phyloP scores from a whole-genome alignment of 2,797 vertebrate genomes.

The Sylvia borin region DNA sequence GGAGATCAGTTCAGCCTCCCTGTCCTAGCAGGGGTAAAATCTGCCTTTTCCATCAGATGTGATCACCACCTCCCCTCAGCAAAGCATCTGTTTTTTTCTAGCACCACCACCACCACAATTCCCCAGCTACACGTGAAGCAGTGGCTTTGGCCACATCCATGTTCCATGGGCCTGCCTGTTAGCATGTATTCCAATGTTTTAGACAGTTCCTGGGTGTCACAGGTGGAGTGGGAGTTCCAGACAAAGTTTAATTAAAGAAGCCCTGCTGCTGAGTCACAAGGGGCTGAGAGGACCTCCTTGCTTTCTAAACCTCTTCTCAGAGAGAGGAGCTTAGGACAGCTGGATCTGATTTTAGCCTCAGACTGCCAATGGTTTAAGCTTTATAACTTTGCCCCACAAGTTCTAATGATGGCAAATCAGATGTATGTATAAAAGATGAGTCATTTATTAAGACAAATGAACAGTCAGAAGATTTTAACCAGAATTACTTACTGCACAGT shows the following conservation, averaged over 20 bases:
- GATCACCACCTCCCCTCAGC: neutral
- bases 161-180: neutral
- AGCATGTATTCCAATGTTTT: rapidly evolving
- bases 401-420: neutral
- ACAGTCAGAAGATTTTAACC: neutral
- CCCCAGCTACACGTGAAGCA: rapidly evolving
- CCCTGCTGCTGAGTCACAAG: neutral
- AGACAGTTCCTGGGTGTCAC: neutral
- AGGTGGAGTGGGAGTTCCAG: neutral
- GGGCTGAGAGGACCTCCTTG: rapidly evolving
- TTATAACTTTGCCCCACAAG: neutral
- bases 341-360: neutral
- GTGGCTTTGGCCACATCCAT: neutral
- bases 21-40: neutral
- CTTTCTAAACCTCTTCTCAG: neutral
- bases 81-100: neutral
- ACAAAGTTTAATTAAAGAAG: neutral
- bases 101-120: neutral
- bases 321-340: neutral
- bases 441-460: neutral
- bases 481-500: neutral
- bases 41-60: neutral
- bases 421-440: neutral
- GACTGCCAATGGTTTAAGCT: neutral
- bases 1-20: neutral